Percentiles rank a stretch among this genome's conserved stretches.
Conservation (phyloP, 2,113 vertebrate species). For the Forbesichthys papilliferus region DNA sequence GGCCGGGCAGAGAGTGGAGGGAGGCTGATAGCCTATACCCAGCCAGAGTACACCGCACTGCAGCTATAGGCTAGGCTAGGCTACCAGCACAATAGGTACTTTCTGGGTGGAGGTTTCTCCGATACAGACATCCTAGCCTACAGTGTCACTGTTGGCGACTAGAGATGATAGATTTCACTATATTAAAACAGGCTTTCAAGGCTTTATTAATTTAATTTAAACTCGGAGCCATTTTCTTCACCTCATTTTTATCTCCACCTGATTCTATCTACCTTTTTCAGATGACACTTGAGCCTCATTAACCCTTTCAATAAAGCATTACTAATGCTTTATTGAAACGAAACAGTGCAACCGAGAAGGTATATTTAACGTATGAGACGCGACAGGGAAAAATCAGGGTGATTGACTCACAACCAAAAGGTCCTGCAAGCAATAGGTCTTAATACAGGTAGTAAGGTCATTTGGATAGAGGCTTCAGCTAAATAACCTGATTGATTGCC, state of each 20-base stretch:
- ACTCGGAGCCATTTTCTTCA: not conserved
- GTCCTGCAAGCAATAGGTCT: too few species aligned
- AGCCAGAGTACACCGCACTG: constrained; percentile 37
- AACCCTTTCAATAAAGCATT: constrained; percentile 15
- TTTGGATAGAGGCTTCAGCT: too few species aligned
- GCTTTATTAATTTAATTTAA: not conserved
- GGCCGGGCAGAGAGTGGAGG: constrained; percentile 55
- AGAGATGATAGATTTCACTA: not conserved
- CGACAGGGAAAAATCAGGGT: not conserved
- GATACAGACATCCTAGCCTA: not conserved
- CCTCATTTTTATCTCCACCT: too few species aligned
- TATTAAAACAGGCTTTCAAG: not conserved
- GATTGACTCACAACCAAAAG: too few species aligned
- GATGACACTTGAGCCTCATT: constrained; percentile 9
- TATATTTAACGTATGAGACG: constrained; percentile 1
- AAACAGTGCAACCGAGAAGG: constrained; percentile 14
- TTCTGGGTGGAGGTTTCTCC: not conserved
- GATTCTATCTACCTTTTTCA: constrained; percentile 19
- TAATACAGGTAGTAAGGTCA: too few species aligned
- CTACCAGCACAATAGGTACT: constrained; percentile 30
- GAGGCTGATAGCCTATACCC: constrained; percentile 14
- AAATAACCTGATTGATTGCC: too few species aligned
- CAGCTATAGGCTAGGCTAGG: constrained; percentile 12
- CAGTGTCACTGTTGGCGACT: not conserved
- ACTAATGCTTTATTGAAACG: constrained; percentile 8